A percentile compares a stretch with the other conserved stretches of the same genome.
phyloP scores from a whole-genome alignment of 2,797 vertebrate species.

The Phataginus tetradactyla region DNA sequence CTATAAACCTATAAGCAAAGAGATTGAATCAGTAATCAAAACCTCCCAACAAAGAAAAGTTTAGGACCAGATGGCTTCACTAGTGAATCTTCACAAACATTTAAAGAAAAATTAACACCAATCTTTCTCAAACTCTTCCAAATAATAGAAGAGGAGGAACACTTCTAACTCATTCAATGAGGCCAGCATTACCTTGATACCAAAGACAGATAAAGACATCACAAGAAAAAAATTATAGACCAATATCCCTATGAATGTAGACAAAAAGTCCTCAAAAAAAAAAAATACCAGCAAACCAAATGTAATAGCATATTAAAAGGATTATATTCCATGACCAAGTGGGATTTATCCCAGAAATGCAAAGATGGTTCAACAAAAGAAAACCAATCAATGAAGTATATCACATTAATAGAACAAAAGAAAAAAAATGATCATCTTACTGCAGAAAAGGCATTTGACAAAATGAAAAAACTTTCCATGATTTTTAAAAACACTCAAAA shows the following conservation, averaged over 20 bases:
- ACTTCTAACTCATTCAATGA: not conserved
- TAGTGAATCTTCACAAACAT: not conserved
- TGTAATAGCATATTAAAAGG: not conserved
- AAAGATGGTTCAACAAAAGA: not conserved
- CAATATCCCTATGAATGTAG: not conserved
- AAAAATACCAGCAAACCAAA: not conserved
- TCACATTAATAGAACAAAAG: not conserved
- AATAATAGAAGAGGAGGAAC: not conserved
- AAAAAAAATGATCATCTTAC: not conserved
- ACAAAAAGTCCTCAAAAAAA: not conserved
- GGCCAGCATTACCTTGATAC: not conserved
- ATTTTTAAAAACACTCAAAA: not conserved
- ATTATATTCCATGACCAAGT: not conserved
- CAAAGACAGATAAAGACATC: not conserved
- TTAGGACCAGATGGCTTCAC: not conserved
- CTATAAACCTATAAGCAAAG: not conserved
- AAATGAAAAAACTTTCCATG: not conserved
- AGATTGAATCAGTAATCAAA: not conserved
- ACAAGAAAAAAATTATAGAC: not conserved
- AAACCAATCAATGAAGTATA: not conserved
- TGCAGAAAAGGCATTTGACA: not conserved
- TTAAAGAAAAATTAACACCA: not conserved
- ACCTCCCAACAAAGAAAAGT: not conserved
- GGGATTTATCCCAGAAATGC: not conserved
- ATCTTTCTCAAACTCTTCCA: not conserved